phyloP scores from a whole-genome alignment of 2,888 invertebrate genomes.

The Orthosia gracilis region DNA sequence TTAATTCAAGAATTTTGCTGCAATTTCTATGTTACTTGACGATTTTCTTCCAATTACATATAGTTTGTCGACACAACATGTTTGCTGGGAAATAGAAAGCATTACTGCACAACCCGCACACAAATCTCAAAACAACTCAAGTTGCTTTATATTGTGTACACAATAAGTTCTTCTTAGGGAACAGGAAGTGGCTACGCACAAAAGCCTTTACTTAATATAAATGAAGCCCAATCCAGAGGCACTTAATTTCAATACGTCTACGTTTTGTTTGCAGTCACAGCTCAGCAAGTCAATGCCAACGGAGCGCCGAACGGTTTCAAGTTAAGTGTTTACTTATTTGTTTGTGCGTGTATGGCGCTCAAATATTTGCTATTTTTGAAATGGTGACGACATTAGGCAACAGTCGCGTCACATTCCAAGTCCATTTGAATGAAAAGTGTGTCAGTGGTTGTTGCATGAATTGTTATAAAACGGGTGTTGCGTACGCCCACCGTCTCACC shows the following conservation, averaged over 20 bases:
- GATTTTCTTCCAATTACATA: conserved; percentile 10
- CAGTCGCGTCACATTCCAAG: conserved; percentile 65
- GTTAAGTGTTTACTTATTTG: conserved; percentile 51
- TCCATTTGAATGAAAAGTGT: conserved; percentile 69
- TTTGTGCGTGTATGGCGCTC: conserved; percentile 46
- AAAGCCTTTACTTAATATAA: not conserved
- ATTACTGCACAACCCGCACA: not conserved
- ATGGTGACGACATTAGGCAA: conserved; percentile 59
- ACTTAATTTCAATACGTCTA: not conserved
- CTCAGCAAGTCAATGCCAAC: conserved; percentile 48
- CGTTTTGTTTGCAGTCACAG: conserved; percentile 20
- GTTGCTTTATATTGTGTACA: not conserved
- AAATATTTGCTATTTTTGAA: conserved; percentile 66
- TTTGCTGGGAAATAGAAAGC: not conserved
- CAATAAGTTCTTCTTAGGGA: not conserved
- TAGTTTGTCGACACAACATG: not conserved
- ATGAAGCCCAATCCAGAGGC: conserved; percentile 4
- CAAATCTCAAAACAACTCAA: not conserved
- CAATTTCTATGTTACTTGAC: not conserved
- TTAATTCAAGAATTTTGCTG: conserved; percentile 16
- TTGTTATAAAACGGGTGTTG: conserved; percentile 77
- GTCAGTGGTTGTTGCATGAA: conserved; percentile 73
- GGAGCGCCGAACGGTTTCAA: conserved; percentile 23
- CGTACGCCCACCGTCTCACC: conserved; percentile 78
- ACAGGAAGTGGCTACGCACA: conserved; percentile 2